Base-by-base conservation (phyloP, 2,113 vertebrate species). In the Grammomys surdaster region DNA sequence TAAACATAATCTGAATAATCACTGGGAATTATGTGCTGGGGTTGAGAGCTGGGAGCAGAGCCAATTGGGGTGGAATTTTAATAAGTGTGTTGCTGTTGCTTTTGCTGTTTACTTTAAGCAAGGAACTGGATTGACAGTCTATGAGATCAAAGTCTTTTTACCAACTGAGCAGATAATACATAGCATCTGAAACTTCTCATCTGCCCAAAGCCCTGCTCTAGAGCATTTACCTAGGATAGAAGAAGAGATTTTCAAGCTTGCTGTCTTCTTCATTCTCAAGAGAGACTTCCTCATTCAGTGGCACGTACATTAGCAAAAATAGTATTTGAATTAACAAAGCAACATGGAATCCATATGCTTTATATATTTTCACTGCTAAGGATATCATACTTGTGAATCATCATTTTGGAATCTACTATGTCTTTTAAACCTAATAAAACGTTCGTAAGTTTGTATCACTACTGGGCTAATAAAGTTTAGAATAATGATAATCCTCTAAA, bases 111-210 rank as follows among this genome's bases (percentile, higher is more conserved):
- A 97, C 76, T 87, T 97, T 93, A 91, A 96, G 93, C 72, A 96
- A 95, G 89, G 43, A 96, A 28, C 51, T 88, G 17, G 78, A 95
- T 93, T 97, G 96, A 93, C 95, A 98, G 95, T 63, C 89, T 90
- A 51, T 7, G 40, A 96, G 95, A 97, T 97, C 97, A 97, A 97
- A 97, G 78, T 81, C 84, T 94, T 97, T 97, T 92, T 97, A 97
- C 94, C 94, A 94, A 90, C 84, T 85, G 70, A 96, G 70, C 24
- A 96, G 89, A 91, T 89, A 96, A 1, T 93, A 87, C 75, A 67
- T 36, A 95, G 91, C 43, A 72, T 94, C 73, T 40, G 87, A 94
- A 95, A 96, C 22, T 89, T 96, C 77, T 73, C 78, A 95, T 96
- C 85, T 96, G 40, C 60, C 77, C 93, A 70, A 67, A 94, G 17